A percentile compares a stretch with the other conserved stretches of the same genome.
Evolutionary conservation across 2,888 invertebrate genomes (phyloP).

Genomic region (Spicauda simplicius): DNA sequence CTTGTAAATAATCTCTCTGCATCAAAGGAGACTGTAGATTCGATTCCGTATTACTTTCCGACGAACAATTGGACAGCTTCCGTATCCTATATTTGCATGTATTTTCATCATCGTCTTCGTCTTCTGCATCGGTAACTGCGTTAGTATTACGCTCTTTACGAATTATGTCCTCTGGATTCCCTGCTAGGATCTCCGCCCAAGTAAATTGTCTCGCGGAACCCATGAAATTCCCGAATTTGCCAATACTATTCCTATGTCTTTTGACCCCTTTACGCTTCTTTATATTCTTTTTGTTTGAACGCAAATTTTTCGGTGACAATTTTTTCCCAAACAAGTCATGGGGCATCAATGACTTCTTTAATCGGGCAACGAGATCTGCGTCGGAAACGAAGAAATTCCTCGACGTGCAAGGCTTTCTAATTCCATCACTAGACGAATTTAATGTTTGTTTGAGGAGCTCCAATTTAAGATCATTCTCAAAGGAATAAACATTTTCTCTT

Average conservation of each 20-base stretch:
- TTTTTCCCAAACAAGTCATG: constrained; percentile 79
- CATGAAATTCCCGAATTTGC: constrained; percentile 81
- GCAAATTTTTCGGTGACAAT: constrained; percentile 86
- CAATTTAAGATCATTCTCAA: constrained; percentile 74
- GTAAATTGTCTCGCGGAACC: constrained; percentile 84
- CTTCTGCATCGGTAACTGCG: constrained; percentile 53
- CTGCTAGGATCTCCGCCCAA: constrained; percentile 88
- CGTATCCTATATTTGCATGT: constrained; percentile 76
- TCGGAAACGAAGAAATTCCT: constrained; percentile 80
- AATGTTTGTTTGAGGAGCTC: constrained; percentile 74
- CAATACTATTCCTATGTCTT: constrained; percentile 73
- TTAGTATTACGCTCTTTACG: constrained; percentile 73
- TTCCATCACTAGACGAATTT: constrained; percentile 75
- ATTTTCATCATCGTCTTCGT: constrained; percentile 61
- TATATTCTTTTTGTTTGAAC: constrained; percentile 83
- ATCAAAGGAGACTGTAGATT: constrained; percentile 65
- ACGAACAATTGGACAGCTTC: constrained; percentile 67
- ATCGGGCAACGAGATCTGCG: constrained; percentile 72
- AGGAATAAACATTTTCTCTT: constrained; percentile 72
- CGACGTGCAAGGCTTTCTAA: constrained; percentile 74
- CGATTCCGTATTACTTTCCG: constrained; percentile 63
- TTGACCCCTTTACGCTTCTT: constrained; percentile 75
- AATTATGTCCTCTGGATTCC: constrained; percentile 87
- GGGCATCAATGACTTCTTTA: constrained; percentile 80
- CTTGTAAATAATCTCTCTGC: constrained; percentile 76